Evolutionary conservation across 2,888 invertebrate species (phyloP).

Genomic region (Sarcophaga variegata): DNA sequence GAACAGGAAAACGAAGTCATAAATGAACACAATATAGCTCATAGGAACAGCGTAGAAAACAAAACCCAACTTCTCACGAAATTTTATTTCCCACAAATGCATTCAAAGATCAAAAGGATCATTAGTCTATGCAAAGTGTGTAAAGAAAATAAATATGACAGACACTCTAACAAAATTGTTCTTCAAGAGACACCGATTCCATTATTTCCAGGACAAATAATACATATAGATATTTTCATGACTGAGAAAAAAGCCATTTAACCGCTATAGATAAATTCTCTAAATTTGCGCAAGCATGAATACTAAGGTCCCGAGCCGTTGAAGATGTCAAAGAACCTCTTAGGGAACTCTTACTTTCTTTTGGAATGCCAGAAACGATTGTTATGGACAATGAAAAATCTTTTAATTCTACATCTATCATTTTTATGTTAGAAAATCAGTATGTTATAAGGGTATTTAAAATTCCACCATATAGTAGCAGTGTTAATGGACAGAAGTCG

Average conservation of each 20-base stretch:
- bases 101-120: conserved; percentile 13
- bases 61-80: conserved; percentile 10
- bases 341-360: too few relatives aligned
- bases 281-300: conserved; percentile 30
- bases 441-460: conserved; percentile 40
- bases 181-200: conserved; percentile 17
- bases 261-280: conserved; percentile 49
- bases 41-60: too few relatives aligned
- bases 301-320: conserved; percentile 26
- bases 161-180: not conserved
- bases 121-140: conserved; percentile 38
- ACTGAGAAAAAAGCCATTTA: conserved; percentile 35
- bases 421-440: conserved; percentile 51
- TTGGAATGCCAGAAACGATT: conserved; percentile 16
- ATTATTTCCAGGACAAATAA: conserved; percentile 27
- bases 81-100: conserved; percentile 48
- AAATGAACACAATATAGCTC: too few relatives aligned
- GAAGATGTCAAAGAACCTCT: conserved; percentile 1
- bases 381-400: conserved; percentile 53
- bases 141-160: conserved; percentile 24
- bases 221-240: conserved; percentile 38
- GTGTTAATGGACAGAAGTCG: conserved; percentile 22
- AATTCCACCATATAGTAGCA: conserved; percentile 44
- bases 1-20: too few relatives aligned
- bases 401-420: conserved; percentile 3